Evolutionary conservation across 35 echinoderm and acorn worm genomes (phyloP).

Genomic region (Amphiura filiformis): DNA sequence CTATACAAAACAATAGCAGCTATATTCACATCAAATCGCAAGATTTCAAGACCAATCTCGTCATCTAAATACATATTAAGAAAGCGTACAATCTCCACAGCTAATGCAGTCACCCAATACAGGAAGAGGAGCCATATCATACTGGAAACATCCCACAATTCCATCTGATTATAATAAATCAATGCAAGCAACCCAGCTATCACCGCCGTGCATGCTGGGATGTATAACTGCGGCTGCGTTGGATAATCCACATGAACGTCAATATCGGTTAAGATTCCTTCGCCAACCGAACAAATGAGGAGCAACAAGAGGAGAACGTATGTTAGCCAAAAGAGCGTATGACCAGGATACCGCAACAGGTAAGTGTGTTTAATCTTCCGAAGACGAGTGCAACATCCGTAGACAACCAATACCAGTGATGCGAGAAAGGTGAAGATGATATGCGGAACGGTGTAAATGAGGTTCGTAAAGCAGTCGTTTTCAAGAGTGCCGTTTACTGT

Average conservation of each 20-base stretch:
- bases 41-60: conserved; percentile 9
- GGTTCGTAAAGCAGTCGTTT: conserved; percentile 83
- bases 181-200: conserved; percentile 44
- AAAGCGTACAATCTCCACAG: conserved; percentile 24
- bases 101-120: conserved; percentile 73
- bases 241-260: background rate
- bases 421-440: conserved; percentile 48
- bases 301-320: conserved; percentile 25
- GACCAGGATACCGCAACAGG: conserved; percentile 68
- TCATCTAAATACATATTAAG: conserved; percentile 23
- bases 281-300: conserved; percentile 42
- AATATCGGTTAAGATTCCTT: conserved; percentile 74
- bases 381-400: conserved; percentile 45
- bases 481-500: conserved; percentile 7
- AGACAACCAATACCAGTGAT: conserved; percentile 35
- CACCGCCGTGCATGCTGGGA: conserved; percentile 34
- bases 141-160: conserved; percentile 55
- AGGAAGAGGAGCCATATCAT: conserved; percentile 53
- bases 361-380: conserved; percentile 29
- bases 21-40: conserved; percentile 70
- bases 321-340: conserved; percentile 63
- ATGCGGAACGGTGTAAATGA: conserved; percentile 52
- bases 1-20: conserved; percentile 43
- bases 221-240: conserved; percentile 66
- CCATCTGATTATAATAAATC: conserved; percentile 76